Evolutionary conservation across 2,113 vertebrate genomes (phyloP), one percentile per base, ranked within the genome.

Genomic region (Elaphurus davidianus): DNA sequence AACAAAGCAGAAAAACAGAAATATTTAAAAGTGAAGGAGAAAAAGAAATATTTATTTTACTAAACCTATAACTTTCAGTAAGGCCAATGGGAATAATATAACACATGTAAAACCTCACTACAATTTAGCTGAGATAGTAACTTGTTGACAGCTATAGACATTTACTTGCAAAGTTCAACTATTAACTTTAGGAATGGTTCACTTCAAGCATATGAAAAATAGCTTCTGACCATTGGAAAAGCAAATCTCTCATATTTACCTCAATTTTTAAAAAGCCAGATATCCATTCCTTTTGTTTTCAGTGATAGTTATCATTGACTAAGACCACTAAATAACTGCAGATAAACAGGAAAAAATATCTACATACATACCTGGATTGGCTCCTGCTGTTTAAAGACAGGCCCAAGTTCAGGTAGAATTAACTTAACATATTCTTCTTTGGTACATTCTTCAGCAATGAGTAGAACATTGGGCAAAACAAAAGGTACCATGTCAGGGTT

Each of bases 401-500:
- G 99, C 12, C 99, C 98, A 95, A 99, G 99, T 97, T 99, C 99
- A 50, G 99, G 99, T 84, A 99, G 94, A 98, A 99, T 99, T 89
- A 99, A 99, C 76, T 98, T 99, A 27, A 99, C 5, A 21, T 99
- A 99, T 91, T 99, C 99, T 91, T 99, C 99, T 99, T 99, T 99
- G 98, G 99, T 99, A 98, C 99, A 99, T 85, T 99, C 99, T 94
- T 99, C 99, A 3, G 99, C 99, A 91, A 99, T 99, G 10, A 99
- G 99, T 94, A 99, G 99, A 98, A 99, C 99, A 0, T 99, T 99
- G 92, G 99, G 99, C 95, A 99, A 98, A 96, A 99, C 99, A 90
- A 99, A 99, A 71, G 99, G 99, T 95, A 99, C 99, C 99, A 99
- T 99, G 97, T 99, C 99, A 33, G 99, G 99, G 98, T 99, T 99